Evolutionary conservation across 2,888 invertebrate genomes (phyloP).

Genomic region (Melinaea marsaeus): DNA sequence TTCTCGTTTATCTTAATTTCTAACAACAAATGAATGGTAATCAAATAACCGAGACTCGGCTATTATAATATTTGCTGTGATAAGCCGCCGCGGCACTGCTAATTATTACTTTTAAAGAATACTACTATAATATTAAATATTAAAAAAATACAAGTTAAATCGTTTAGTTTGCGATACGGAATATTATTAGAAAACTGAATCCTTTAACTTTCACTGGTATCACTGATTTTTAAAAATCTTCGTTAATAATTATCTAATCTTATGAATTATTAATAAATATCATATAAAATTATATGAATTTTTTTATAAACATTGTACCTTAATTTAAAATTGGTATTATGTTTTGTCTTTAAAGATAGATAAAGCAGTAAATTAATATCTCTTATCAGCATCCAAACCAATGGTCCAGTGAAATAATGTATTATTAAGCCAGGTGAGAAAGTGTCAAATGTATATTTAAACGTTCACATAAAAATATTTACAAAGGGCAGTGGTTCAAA

Average conservation of each 20-base stretch:
- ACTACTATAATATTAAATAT: background rate
- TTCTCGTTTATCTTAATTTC: constrained; percentile 40
- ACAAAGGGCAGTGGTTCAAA: constrained; percentile 21
- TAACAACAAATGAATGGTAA: constrained; percentile 36
- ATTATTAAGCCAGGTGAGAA: constrained; percentile 12
- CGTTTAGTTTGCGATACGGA: background rate
- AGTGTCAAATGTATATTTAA: constrained; percentile 28
- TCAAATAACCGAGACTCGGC: constrained; percentile 22
- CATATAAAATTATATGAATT: no score
- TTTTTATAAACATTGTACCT: no score
- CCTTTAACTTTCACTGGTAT: constrained; percentile 2
- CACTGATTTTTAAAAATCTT: background rate
- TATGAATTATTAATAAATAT: background rate
- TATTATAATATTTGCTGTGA: constrained; percentile 16
- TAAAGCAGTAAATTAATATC: no score
- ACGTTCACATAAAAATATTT: constrained; percentile 20
- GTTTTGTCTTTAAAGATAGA: no score
- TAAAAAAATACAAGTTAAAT: background rate
- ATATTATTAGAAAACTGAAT: constrained; percentile 6
- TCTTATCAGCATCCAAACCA: no score
- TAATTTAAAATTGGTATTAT: no score
- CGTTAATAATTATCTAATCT: background rate
- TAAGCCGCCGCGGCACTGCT: background rate
- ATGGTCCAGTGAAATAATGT: no score
- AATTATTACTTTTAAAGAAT: background rate